phyloP scores from a whole-genome alignment of 2,888 invertebrate species.

The Agrotis segetum region DNA sequence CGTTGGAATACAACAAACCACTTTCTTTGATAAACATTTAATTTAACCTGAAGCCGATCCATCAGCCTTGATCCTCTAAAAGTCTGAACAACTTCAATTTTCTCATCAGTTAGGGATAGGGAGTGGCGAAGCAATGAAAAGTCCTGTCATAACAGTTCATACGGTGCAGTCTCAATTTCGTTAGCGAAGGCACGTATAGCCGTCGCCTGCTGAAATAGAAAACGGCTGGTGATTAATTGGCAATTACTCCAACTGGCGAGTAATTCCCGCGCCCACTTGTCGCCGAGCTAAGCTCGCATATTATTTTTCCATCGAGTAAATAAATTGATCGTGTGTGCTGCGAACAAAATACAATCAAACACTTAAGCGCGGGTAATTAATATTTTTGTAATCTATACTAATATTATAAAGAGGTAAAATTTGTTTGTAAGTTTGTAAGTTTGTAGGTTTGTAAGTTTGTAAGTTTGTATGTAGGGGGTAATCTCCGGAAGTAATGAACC shows the following conservation, averaged over 20 bases:
- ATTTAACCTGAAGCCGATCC: constrained; percentile 14
- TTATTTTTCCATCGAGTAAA: constrained; percentile 79
- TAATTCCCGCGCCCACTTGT: constrained; percentile 87
- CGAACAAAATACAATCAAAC: constrained; percentile 51
- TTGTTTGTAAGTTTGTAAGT: too few species aligned
- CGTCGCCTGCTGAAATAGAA: constrained; percentile 87
- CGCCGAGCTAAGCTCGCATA: constrained; percentile 78
- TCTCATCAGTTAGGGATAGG: constrained; percentile 16
- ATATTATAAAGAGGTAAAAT: too few species aligned
- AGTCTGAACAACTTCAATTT: constrained; percentile 7
- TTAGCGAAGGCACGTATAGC: constrained; percentile 72
- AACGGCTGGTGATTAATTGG: constrained; percentile 90
- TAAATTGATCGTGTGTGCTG: constrained; percentile 72
- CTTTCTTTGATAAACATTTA: constrained; percentile 36
- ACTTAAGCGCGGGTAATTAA: constrained; percentile 43
- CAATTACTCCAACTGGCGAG: constrained; percentile 88
- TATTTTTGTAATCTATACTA: constrained; percentile 59
- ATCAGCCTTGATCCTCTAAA: constrained; percentile 3
- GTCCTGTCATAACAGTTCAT: constrained; percentile 65
- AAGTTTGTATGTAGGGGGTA: too few species aligned
- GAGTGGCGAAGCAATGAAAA: constrained; percentile 31
- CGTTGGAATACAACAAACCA: constrained; percentile 24
- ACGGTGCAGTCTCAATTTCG: constrained; percentile 81
- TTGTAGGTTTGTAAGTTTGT: too few species aligned
- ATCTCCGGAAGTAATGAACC: too few species aligned